Base-by-base conservation (phyloP, 2,797 vertebrate genomes). In the Melanotaenia maccullochi region DNA sequence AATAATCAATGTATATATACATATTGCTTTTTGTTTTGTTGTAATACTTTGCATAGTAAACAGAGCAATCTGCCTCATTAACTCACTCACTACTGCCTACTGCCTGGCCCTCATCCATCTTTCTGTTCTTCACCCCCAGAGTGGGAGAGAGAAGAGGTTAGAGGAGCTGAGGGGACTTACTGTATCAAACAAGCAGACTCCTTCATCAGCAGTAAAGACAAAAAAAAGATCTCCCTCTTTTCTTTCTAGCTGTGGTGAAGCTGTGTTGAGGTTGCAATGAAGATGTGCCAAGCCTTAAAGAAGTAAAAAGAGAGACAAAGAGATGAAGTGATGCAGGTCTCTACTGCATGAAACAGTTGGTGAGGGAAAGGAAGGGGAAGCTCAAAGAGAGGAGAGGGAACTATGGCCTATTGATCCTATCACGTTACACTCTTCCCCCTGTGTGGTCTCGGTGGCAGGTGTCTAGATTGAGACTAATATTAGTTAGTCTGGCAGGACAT, bases 31-130 rank as follows among this genome's bases (percentile, higher is more conserved):
- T 25, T 25, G 25, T 25, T 25, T 90, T 63, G 33, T 81, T 69
- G 69, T 92, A 92, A 93, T 93, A 89, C 88, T 83, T 81, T 11
- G 82, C 81, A 88, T 20, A 33, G 74, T 78, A 65, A 86, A 64
- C 83, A 82, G 82, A 85, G 83, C 87, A 91, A 79, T 87, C 87
- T 78, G 82, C 84, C 85, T 91, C 90, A 91, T 93, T 92, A 91
- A 88, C 84, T 89, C 76, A 65, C 75, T 83, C 58, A 83, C 69
- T 81, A 69, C 79, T 1, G 42, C 73, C 75, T 6, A 6, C 73
- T 1, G 68, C 68, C 68, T 77, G 76, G 66, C 71, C 67, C 60
- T 85, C 85, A 80, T 89, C 73, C 78, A 76, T 86, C 87, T 81
- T 73, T 72, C 76, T 59, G 47, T 89, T 79, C 80, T 40, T 83